Evolutionary conservation across 2,113 vertebrate genomes (phyloP), one percentile per base, ranked within the genome.

Genomic region (Anthoscopus minutus): DNA sequence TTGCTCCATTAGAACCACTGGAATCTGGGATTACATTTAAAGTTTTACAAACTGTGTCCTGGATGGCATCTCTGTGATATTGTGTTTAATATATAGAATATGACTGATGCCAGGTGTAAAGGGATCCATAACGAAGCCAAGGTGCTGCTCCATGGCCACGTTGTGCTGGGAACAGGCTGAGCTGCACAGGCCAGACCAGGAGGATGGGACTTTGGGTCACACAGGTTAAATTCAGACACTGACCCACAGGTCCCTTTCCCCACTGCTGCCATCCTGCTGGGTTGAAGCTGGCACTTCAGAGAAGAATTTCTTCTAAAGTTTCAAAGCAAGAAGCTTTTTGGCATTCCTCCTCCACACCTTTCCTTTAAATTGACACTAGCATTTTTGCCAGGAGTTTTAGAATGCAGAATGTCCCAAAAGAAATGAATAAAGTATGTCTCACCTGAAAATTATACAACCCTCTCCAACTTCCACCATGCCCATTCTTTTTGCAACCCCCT

Each of bases 161-260:
- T 3, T 4, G 19, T 25, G 4, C 50, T 4, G 10, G 42, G 45
- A 8, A 3, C 12, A 20, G 58, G 5, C 42, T 7, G 78, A 66
- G 61, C 60, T 19, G 78, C 51, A 5, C 42, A 35, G 66, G 5
- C 28, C 45, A 14, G 48, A 15, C 3, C 76, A 28, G 40, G 23
- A 3, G 18, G 20, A 14, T 0, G 0, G 15, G 19, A 42, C 17
- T 76, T 51, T 2, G 33, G 28, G 37, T n/a, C 74, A 16, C 14
- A 3, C 1, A 4, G 18, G 14, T 50, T 40, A 10, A 53, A 45
- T 50, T 42, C 86, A 40, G 3, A 27, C 51, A 1, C 51, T n/a
- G 73, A 24, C 35, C 74, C 28, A 31, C 3, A 0, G 13, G 13
- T 38, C 51, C 40, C n/a, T 38, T 4, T 6, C 62, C 53, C 20